Evolutionary conservation across 2,113 vertebrate genomes (phyloP).

Genomic region (Nestor notabilis): DNA sequence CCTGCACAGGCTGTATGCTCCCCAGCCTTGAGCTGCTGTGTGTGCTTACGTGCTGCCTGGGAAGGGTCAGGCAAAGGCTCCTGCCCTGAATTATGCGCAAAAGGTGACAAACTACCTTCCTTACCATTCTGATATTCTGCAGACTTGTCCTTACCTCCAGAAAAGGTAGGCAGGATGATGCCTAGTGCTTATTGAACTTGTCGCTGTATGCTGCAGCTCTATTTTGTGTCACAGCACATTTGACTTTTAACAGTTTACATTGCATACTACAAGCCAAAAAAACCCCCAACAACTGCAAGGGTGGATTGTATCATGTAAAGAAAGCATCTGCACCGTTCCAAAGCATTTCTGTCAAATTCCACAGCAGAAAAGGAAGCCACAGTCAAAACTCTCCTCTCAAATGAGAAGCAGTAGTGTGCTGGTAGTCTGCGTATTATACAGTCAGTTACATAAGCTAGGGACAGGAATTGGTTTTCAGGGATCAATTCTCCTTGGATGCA

Average conservation of each 20-base stretch:
- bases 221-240: background rate
- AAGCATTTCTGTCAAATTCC: background rate
- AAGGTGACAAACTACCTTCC: background rate
- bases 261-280: background rate
- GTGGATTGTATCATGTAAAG: background rate
- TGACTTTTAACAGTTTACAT: background rate
- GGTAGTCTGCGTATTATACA: fast-evolving
- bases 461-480: background rate
- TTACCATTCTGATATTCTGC: background rate
- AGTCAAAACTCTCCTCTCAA: background rate
- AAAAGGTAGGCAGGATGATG: background rate
- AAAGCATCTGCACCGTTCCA: background rate
- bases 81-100: background rate
- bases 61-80: background rate
- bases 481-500: background rate
- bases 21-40: background rate
- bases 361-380: background rate
- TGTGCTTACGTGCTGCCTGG: background rate
- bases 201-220: background rate
- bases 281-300: background rate
- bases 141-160: background rate
- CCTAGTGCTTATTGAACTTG: background rate
- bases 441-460: background rate
- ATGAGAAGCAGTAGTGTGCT: background rate
- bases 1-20: background rate